Conservation (phyloP, 2,797 vertebrate species). For the Caiman crocodilus region DNA sequence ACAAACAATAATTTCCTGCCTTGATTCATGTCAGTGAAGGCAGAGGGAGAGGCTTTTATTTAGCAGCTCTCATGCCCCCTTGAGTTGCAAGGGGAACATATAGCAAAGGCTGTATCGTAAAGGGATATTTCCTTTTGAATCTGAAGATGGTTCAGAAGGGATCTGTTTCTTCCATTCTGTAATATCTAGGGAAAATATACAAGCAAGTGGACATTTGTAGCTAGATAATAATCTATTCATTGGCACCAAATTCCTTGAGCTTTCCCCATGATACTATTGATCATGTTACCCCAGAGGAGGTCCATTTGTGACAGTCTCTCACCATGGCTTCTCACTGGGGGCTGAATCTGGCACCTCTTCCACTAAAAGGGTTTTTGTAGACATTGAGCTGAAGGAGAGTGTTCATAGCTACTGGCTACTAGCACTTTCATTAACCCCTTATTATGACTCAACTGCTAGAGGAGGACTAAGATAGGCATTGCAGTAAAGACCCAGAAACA, state of each 20-base stretch:
- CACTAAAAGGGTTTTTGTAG: background rate
- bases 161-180: background rate
- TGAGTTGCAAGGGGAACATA: background rate
- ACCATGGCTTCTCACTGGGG: background rate
- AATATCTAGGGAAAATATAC: background rate
- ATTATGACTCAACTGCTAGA: conserved; percentile 60
- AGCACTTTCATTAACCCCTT: conserved; percentile 55
- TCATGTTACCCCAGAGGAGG: background rate
- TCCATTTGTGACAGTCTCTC: background rate
- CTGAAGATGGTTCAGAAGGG: background rate
- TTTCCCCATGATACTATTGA: background rate
- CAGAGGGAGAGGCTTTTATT: background rate
- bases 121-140: background rate
- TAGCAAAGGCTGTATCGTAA: background rate
- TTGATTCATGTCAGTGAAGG: background rate
- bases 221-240: conserved; percentile 18
- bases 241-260: background rate
- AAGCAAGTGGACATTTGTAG: background rate
- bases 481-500: conserved; percentile 41
- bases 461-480: conserved; percentile 30
- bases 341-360: background rate
- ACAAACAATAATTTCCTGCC: background rate
- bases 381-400: background rate
- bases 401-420: conserved; percentile 26
- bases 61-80: background rate